Percentiles rank a stretch among this genome's conserved stretches.
phyloP scores from a whole-genome alignment of 2,888 invertebrate genomes.

The Drosophila austrosaltans region DNA sequence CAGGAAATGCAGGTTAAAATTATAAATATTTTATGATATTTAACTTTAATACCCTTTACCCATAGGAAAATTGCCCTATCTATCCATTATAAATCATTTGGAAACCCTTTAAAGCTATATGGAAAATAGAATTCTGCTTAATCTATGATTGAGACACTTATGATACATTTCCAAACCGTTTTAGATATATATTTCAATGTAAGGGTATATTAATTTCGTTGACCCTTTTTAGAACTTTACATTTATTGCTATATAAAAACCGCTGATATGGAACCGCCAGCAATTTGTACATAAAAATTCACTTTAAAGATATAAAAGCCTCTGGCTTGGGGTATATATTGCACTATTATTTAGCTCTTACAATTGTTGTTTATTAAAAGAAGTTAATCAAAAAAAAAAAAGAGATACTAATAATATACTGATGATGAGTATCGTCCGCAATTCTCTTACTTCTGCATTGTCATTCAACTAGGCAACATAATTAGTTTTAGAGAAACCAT shows the following conservation, averaged over 20 bases:
- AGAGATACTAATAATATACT: not conserved
- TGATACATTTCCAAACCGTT: no score
- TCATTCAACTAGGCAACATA: constrained; percentile 49
- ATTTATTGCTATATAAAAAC: not conserved
- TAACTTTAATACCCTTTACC: constrained; percentile 17
- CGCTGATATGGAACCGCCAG: not conserved
- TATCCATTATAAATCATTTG: no score
- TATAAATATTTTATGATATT: constrained; percentile 52
- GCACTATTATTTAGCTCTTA: not conserved
- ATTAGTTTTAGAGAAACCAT: constrained; percentile 45
- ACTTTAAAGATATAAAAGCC: not conserved
- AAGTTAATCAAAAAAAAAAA: not conserved
- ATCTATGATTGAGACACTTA: no score
- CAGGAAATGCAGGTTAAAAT: constrained; percentile 52
- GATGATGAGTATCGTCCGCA: not conserved
- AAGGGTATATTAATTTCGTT: no score
- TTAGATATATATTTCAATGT: no score
- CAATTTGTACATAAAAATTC: not conserved
- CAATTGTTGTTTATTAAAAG: not conserved
- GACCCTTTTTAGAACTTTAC: not conserved
- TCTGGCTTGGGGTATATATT: not conserved
- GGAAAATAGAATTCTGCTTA: no score
- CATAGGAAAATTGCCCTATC: no score
- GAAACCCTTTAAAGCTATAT: no score
- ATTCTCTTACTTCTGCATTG: constrained; percentile 32